Conservation (phyloP, 2,113 vertebrate genomes). For the Nesogale talazaci region DNA sequence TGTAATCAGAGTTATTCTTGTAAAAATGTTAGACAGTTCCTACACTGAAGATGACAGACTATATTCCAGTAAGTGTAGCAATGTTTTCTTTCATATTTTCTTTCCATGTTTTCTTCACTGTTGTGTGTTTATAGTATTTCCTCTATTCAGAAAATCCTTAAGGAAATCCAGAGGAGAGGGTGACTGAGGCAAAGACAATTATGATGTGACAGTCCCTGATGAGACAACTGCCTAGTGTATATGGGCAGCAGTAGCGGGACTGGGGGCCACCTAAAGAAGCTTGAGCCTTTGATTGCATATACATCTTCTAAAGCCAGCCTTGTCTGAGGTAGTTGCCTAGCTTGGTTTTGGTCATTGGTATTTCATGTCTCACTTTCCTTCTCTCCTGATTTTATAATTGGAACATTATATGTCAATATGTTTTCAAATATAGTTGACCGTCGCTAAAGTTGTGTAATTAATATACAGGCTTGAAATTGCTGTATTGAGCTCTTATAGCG, state of each 20-base stretch:
- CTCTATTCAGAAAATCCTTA: background rate
- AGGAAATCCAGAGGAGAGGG: background rate
- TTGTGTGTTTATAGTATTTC: background rate
- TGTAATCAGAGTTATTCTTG: background rate
- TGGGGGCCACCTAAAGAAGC: background rate
- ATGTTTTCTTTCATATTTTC: background rate
- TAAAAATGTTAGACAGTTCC: background rate
- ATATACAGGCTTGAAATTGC: background rate
- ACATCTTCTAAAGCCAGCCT: background rate
- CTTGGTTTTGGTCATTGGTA: background rate
- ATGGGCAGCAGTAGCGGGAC: no score
- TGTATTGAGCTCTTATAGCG: background rate
- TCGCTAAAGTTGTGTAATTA: constrained; percentile 4
- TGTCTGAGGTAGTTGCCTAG: background rate
- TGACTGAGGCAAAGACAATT: background rate
- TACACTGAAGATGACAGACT: background rate
- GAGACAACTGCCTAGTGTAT: background rate
- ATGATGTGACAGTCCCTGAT: background rate
- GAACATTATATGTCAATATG: background rate
- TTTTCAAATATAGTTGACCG: no score
- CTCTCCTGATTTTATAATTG: constrained; percentile 15
- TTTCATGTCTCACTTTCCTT: constrained; percentile 6
- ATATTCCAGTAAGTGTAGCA: background rate
- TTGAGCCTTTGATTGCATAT: no score
- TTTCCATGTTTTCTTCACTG: no score